Percentiles rank a stretch among this genome's conserved stretches.
phyloP scores from a whole-genome alignment of 1,140 invertebrate genomes.

The Musca domestica region DNA sequence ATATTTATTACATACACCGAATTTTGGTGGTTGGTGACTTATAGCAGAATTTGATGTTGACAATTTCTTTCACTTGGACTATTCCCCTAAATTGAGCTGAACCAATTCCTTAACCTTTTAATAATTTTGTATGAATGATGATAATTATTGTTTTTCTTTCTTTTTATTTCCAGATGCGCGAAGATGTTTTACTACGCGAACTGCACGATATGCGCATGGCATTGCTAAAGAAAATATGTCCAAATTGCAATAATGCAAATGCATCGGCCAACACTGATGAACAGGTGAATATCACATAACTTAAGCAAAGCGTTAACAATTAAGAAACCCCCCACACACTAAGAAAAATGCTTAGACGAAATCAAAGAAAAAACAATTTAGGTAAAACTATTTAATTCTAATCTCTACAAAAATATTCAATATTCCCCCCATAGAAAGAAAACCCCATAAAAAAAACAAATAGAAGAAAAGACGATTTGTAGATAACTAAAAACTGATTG shows the following conservation, averaged over 20 bases:
- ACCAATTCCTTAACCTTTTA: too few species aligned
- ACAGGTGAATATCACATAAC: slow-evolving; percentile 40
- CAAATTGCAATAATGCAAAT: slow-evolving; percentile 53
- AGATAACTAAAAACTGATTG: neutral
- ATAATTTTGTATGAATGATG: neutral
- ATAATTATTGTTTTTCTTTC: neutral
- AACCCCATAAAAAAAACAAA: neutral
- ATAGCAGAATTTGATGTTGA: too few species aligned
- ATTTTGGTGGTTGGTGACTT: too few species aligned
- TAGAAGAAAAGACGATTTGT: slow-evolving; percentile 3
- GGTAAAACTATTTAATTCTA: neutral
- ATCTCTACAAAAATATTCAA: too few species aligned
- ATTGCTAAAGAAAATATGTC: slow-evolving; percentile 70
- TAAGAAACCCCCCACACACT: neutral
- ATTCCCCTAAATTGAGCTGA: too few species aligned
- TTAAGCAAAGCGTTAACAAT: slow-evolving; percentile 7
- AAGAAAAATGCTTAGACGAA: neutral
- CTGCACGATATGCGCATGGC: slow-evolving; percentile 68
- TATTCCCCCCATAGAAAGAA: neutral
- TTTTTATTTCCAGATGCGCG: slow-evolving; percentile 59
- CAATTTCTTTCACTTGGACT: too few species aligned
- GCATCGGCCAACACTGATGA: slow-evolving; percentile 40
- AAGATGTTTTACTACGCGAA: slow-evolving; percentile 68
- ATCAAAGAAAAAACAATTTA: neutral
- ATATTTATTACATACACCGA: too few species aligned